Evolutionary conservation across 2,797 vertebrate genomes (phyloP).

Genomic region (Myripristis murdjan): DNA sequence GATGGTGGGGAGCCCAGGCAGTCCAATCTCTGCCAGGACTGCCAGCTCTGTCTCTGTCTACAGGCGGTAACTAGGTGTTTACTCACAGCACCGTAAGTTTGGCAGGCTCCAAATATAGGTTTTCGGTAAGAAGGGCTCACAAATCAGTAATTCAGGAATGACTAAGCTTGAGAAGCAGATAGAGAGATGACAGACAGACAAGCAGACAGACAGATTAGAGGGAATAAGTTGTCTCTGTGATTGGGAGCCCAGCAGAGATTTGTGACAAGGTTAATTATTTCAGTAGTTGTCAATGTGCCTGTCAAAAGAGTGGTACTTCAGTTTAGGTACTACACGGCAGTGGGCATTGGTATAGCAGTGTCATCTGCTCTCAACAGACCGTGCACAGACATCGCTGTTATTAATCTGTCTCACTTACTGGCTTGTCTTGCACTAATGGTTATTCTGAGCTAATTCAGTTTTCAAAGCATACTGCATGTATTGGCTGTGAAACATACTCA

Average conservation of each 20-base stretch:
- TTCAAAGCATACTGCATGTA: conserved; percentile 50
- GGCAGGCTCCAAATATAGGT: conserved; percentile 54
- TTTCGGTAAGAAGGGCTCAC: conserved; percentile 49
- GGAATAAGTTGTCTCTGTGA: conserved; percentile 50
- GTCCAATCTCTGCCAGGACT: conserved; percentile 44
- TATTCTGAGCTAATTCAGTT: conserved; percentile 38
- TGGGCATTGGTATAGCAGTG: conserved; percentile 26
- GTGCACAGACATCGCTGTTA: conserved; percentile 53
- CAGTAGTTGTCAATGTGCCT: conserved; percentile 62
- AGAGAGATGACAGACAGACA: conserved; percentile 29
- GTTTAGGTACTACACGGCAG: conserved; percentile 39
- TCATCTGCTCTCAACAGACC: conserved; percentile 57
- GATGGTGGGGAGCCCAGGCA: conserved; percentile 20
- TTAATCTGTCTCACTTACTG: conserved; percentile 65
- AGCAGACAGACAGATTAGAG: conserved; percentile 19
- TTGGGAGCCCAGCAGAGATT: conserved; percentile 56
- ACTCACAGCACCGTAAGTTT: conserved; percentile 66
- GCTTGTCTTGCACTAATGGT: conserved; percentile 71
- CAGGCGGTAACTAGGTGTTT: conserved; percentile 78
- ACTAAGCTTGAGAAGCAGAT: conserved; percentile 37
- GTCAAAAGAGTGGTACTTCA: conserved; percentile 42
- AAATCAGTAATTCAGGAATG: conserved; percentile 60
- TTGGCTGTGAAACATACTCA: conserved; percentile 56
- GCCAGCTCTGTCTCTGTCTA: conserved; percentile 58
- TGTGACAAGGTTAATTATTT: conserved; percentile 65